Percentiles rank a stretch among this genome's conserved stretches.
Evolutionary conservation across 2,113 vertebrate genomes (phyloP).

Genomic region (Onychostruthus taczanowskii): DNA sequence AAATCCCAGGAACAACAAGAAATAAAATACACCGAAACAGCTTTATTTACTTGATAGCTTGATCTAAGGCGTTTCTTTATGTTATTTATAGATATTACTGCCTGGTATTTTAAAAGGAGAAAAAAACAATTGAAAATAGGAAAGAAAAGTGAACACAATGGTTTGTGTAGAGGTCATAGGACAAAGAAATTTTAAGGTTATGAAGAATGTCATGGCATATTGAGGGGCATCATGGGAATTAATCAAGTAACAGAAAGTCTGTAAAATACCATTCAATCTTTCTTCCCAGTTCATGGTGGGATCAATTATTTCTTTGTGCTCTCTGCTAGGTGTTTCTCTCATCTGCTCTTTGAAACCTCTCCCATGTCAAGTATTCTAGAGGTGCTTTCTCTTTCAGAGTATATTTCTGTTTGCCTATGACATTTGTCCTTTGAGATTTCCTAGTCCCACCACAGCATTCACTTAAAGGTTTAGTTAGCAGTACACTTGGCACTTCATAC

Average conservation of each 20-base stretch:
- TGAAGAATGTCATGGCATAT: background rate
- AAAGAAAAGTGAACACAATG: background rate
- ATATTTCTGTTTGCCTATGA: background rate
- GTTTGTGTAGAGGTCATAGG: background rate
- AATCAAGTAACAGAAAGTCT: background rate
- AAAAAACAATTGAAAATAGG: background rate
- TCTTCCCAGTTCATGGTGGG: background rate
- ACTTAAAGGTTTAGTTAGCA: background rate
- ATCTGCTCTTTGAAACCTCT: background rate
- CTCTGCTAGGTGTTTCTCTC: background rate
- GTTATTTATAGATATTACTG: background rate
- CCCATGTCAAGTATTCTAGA: background rate
- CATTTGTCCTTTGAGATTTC: background rate
- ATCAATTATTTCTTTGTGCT: slow-evolving; percentile 15
- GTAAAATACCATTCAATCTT: background rate
- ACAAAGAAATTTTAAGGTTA: background rate
- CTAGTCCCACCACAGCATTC: background rate
- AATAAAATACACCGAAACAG: background rate
- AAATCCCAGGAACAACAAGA: background rate
- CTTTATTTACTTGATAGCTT: background rate
- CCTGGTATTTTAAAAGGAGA: background rate
- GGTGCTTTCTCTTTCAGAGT: background rate
- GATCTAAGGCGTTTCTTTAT: background rate
- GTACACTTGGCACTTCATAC: background rate
- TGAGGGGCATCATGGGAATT: background rate